These are phyloP conservation scores for Hyaena hyaena DNA, from an alignment of 2,113 vertebrate genomes.

Conservation along the genomic window DNA sequence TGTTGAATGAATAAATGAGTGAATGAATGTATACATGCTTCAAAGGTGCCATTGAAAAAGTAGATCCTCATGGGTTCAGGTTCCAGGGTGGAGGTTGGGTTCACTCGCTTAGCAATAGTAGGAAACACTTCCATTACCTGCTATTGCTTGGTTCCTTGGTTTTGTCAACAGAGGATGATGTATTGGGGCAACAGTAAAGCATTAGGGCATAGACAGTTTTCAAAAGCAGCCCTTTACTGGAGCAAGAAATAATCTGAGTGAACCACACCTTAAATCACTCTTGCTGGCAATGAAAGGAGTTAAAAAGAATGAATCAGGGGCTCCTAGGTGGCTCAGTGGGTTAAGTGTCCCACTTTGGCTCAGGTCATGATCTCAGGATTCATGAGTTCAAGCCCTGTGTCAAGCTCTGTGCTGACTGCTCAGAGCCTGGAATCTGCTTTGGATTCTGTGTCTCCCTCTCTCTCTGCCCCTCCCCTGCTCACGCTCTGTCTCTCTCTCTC, in stretches of 20 bases:
- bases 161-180: conserved; percentile 24
- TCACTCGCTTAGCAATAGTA: not conserved
- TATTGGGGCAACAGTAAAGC: not conserved
- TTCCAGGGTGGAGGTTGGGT: not conserved
- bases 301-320: conserved; percentile 20
- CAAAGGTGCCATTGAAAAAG: not conserved
- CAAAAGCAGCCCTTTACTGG: not conserved
- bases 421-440: too few relatives aligned
- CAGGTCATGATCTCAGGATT: too few relatives aligned
- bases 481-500: too few relatives aligned
- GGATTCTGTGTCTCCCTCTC: too few relatives aligned
- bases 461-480: too few relatives aligned
- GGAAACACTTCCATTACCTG: not conserved
- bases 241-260: conserved; percentile 1
- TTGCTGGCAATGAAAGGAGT: not conserved
- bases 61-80: not conserved
- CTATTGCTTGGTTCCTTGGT: not conserved
- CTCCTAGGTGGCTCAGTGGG: too few relatives aligned
- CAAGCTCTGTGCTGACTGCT: too few relatives aligned
- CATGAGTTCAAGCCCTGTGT: too few relatives aligned
- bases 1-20: not conserved
- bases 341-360: too few relatives aligned
- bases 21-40: not conserved
- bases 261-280: not conserved
- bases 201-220: conserved; percentile 25